Evolutionary conservation across 2,113 vertebrate species (phyloP), one percentile per base, ranked within the genome.

Genomic region (Terrapene triunguis): DNA sequence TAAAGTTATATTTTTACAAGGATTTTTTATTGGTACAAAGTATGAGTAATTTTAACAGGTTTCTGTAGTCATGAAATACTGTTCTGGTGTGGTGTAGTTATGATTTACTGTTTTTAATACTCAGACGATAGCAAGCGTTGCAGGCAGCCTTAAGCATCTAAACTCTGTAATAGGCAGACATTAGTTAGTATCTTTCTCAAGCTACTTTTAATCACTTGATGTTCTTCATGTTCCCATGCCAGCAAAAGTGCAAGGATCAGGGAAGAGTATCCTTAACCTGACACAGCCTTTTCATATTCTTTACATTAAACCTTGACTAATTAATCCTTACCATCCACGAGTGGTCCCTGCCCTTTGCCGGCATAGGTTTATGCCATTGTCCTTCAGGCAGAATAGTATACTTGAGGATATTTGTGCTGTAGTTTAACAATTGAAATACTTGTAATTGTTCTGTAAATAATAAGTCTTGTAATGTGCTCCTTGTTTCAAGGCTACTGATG

Each of bases 381-480:
- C 92, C 21, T 84, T 17, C 48, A 80, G n/a, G 55, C 29, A 89
- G 89, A 91, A 86, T 2, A 35, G 8, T 35, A 19, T 48, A 22
- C 81, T 22, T 84, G 44, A 78, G 82, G 6, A 78, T 84, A 82
- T 72, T n/a, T 89, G 21, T 38, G 14, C 8, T 19, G 25, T 50
- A 79, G 55, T 42, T 32, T 69, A 92, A 85, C 3, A 82, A 19
- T 47, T 91, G 83, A 82, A 94, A 89, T 54, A 88, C 78, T 62
- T 93, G 2, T 57, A 90, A 81, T 13, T 27, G 27, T 80, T 94
- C 76, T 88, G 21, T 83, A 89, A 89, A 94, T 82, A 92, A 53
- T 55, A 82, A 89, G 82, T 91, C 48, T 95, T 80, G 22, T 12
- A 29, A 88, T 93, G 72, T 82, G 51, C 24, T 25, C 54, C 24